phyloP scores from a whole-genome alignment of 2,797 vertebrate species.

The Dipus sagitta region DNA sequence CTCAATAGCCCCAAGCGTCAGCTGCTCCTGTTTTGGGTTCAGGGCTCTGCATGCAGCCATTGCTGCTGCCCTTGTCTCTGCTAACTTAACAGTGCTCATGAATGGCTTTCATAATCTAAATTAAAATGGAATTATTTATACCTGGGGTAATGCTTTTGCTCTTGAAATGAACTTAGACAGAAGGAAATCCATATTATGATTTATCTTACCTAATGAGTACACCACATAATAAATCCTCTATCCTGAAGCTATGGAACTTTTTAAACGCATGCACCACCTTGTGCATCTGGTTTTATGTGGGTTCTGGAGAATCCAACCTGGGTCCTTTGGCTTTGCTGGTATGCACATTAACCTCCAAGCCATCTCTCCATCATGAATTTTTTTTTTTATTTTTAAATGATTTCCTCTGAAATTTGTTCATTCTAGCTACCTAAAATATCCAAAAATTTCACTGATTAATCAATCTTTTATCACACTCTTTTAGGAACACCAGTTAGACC shows the following conservation, averaged over 20 bases:
- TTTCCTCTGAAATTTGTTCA: conserved; percentile 20
- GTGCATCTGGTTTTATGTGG: no score
- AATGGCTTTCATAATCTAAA: conserved; percentile 23
- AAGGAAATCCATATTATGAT: neutral
- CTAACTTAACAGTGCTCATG: neutral
- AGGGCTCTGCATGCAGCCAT: neutral
- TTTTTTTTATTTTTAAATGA: neutral
- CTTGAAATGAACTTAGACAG: conserved; percentile 44
- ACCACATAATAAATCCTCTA: neutral
- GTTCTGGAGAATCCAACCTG: no score
- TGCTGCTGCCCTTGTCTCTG: neutral
- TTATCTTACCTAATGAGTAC: conserved; percentile 7
- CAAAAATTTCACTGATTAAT: neutral
- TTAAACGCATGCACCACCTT: no score
- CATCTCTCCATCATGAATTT: no score
- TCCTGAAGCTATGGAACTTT: neutral
- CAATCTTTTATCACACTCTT: neutral
- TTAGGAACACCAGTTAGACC: neutral
- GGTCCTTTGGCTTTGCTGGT: no score
- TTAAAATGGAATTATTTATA: conserved; percentile 42
- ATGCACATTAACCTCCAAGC: no score
- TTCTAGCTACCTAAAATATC: conserved; percentile 10
- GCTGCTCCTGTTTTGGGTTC: neutral
- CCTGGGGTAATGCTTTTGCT: neutral
- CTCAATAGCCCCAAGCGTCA: fast-evolving